These are phyloP conservation scores for Aleiodes leptofemur DNA, from an alignment of 2,888 invertebrate species.

Conservation along the genomic window DNA sequence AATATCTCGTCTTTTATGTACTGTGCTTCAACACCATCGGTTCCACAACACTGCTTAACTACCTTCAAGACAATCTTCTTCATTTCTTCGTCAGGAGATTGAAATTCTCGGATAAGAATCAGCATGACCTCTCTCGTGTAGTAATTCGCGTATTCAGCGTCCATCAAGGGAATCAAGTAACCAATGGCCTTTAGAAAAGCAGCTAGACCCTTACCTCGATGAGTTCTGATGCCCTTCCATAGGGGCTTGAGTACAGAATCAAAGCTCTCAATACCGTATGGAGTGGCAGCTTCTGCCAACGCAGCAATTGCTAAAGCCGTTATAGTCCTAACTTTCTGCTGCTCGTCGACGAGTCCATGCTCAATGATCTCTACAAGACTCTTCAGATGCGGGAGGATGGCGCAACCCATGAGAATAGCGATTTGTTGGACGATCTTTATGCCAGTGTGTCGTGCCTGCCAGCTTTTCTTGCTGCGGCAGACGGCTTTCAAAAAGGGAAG, in stretches of 20 bases:
- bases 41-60: constrained; percentile 99
- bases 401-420: constrained; percentile 99
- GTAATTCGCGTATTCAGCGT: constrained; percentile 99
- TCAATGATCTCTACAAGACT: constrained; percentile 99
- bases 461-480: constrained; percentile 99
- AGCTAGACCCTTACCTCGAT: constrained; percentile 94
- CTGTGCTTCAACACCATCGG: constrained; percentile 99
- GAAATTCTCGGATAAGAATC: constrained; percentile 99
- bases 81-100: constrained; percentile 99
- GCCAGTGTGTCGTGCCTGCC: constrained; percentile 98
- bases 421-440: constrained; percentile 99
- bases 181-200: constrained; percentile 99
- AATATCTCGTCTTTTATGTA: constrained; percentile 99
- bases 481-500: constrained; percentile 99
- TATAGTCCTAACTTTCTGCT: constrained; percentile 99
- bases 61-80: constrained; percentile 99
- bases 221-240: constrained; percentile 98
- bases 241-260: constrained; percentile 99
- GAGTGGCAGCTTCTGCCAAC: constrained; percentile 98
- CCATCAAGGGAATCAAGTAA: constrained; percentile 99
- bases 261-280: constrained; percentile 99
- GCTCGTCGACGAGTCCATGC: constrained; percentile 98
- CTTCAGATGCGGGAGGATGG: constrained; percentile 98
- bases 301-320: constrained; percentile 99
- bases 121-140: constrained; percentile 99